Evolutionary conservation across 2,797 vertebrate species (phyloP), one percentile per base, ranked within the genome.

Genomic region (Cossypha polioptera): DNA sequence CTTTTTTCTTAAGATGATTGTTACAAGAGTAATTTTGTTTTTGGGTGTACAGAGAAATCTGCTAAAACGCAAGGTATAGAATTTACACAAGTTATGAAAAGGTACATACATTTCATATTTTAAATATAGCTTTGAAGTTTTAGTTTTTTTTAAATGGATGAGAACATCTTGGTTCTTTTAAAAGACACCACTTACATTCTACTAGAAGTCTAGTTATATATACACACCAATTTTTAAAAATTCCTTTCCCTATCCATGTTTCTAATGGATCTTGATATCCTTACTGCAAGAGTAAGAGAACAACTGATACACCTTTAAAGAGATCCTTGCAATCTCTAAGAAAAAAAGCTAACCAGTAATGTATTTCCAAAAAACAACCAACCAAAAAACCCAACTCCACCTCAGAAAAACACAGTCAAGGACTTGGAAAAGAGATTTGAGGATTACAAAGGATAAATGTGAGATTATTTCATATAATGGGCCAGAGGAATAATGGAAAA

Each of bases 221-320:
- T 16, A 51, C 21, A 5, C 22, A 10, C 2, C 4, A 5, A 7
- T 14, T 40, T 51, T 67, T 5, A 0, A 20, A n/a, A 40, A 35
- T 69, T 91, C 13, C 76, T 80, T 57, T 40, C 9, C 15, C 7
- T 11, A 53, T 43, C 20, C 15, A 33, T 11, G 4, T 65, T 88
- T 76, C 59, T 45, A 86, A 54, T n/a, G 13, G 29, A 69, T 73
- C 35, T 42, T 62, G 40, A 71, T 25, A 72, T 33, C 25, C 40
- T 58, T 43, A 47, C 21, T 55, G 13, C 28, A 54, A 42, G 16
- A 61, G 26, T 33, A 65, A 68, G 31, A 51, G 36, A 82, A 73
- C 13, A 86, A 61, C 28, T 19, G 1, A 53, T 12, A 19, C 0
- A 18, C 16, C 13, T 86, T 78, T 55, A 65, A 77, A 77, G 29